These are phyloP conservation scores for Microtus montanus DNA, from an alignment of 2,113 vertebrate species.

Conservation along the genomic window DNA sequence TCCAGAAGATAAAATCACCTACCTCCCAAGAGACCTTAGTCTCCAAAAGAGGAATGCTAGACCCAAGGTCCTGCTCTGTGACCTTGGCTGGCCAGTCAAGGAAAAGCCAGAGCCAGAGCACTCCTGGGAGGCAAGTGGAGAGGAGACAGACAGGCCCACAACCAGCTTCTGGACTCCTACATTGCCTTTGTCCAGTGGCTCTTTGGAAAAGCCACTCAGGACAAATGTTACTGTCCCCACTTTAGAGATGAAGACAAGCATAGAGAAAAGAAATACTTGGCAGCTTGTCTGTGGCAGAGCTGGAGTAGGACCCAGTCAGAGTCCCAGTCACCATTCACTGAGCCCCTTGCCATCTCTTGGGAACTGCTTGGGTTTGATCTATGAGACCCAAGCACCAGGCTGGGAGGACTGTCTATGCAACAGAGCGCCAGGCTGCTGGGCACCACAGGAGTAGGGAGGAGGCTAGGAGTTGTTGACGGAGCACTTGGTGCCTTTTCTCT, in stretches of 20 bases:
- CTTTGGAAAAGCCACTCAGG: neutral
- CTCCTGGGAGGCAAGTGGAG: too few relatives aligned
- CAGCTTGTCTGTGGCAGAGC: neutral
- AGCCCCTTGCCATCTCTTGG: fast-evolving
- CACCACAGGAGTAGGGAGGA: neutral
- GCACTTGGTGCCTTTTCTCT: fast-evolving
- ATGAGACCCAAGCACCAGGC: neutral
- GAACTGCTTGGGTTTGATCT: neutral
- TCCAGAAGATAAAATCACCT: neutral
- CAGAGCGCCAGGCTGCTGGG: neutral
- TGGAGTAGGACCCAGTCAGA: neutral
- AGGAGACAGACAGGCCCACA: fast-evolving
- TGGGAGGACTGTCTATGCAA: fast-evolving
- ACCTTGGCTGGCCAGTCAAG: neutral
- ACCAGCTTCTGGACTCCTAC: fast-evolving
- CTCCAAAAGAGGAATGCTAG: neutral
- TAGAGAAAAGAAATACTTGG: too few relatives aligned
- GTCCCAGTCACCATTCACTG: neutral
- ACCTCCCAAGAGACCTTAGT: neutral
- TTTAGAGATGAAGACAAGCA: neutral
- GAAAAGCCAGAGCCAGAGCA: neutral
- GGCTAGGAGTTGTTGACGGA: neutral
- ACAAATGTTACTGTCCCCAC: too few relatives aligned
- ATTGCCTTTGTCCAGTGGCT: neutral
- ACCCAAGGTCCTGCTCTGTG: neutral